Evolutionary conservation across 2,797 vertebrate species (phyloP), one percentile per base, ranked within the genome.

Genomic region (Schizopygopsis pylzovi): DNA sequence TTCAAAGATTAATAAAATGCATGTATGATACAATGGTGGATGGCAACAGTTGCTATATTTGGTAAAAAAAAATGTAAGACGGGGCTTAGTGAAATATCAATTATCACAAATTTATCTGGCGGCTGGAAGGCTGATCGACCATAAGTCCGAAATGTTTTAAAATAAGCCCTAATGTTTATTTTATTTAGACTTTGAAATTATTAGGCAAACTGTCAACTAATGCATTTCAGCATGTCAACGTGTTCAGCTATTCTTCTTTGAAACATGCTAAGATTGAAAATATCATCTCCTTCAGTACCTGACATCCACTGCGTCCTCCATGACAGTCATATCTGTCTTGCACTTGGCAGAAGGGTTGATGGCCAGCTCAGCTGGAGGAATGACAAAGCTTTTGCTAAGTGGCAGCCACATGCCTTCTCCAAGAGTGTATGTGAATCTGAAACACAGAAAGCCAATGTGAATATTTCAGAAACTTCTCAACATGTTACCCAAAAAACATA

Each of bases 371-470:
- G 98, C 98, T 0, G 98, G 98, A 0, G 98, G 98, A 89, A 99
- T 99, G 90, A 99, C 98, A 0, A 99, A 99, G 93, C 98, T 99
- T 94, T 99, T 99, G 93, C 98, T 99, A 90, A 99, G 89, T 0
- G 98, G 98, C 82, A 99, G 93, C 98, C 98, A 99, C 98, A 99
- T 99, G 85, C 98, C 98, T 91, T 99, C 98, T 16, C 98, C 98
- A 11, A 99, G 93, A 0, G 98, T 99, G 88, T 99, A 99, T 4
- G 98, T 99, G 93, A 99, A 99, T 90, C 98, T 99, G 89, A 18
- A 89, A 85, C 61, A 75, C 68, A 82, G 41, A 41, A 82, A 81
- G 13, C n/a, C 81, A 71, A 22, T 25, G 39, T 45, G 8, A 54
- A 70, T 43, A 70, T 70, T 70, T 84, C 20, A 49, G 12, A 41